Evolutionary conservation across 92 coral and sea anemone genomes (phyloP).

Genomic region (Palythoa grandiflora): DNA sequence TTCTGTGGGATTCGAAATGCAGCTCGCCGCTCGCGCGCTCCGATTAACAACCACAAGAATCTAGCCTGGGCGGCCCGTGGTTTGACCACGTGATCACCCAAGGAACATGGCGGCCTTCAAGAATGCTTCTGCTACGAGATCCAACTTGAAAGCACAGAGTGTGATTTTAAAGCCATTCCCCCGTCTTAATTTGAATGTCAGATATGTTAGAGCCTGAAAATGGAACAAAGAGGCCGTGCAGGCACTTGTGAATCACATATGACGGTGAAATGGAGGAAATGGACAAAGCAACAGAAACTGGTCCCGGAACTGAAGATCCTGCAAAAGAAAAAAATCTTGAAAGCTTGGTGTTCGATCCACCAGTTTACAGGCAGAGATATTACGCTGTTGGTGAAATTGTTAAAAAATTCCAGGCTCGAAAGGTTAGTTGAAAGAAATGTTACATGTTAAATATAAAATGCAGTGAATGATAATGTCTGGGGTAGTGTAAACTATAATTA

Average conservation of each 20-base stretch:
- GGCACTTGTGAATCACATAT: not conserved
- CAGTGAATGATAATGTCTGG: too few species aligned
- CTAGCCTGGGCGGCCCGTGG: too few species aligned
- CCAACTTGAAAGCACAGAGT: not conserved
- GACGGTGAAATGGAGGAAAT: not conserved
- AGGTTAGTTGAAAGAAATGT: constrained; percentile 54
- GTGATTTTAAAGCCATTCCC: not conserved
- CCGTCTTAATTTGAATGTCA: not conserved
- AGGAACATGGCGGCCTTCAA: too few species aligned
- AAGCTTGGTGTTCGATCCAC: constrained; percentile 78
- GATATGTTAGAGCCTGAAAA: not conserved
- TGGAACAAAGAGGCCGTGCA: not conserved
- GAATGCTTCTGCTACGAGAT: not conserved
- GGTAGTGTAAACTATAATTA: too few species aligned
- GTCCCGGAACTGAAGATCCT: not conserved
- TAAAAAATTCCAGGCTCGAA: constrained; percentile 81
- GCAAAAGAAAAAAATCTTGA: constrained; percentile 58
- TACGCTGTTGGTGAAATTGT: constrained; percentile 78
- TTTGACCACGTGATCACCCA: constrained; percentile 7
- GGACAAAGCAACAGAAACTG: not conserved
- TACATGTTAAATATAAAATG: too few species aligned
- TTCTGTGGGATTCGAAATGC: too few species aligned
- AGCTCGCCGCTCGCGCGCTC: too few species aligned
- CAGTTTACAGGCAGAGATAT: constrained; percentile 95
- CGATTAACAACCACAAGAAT: too few species aligned